A percentile compares a stretch with the other conserved stretches of the same genome.
Conservation (phyloP, 2,888 invertebrate genomes). For the Drosophila neoperkinsi region DNA sequence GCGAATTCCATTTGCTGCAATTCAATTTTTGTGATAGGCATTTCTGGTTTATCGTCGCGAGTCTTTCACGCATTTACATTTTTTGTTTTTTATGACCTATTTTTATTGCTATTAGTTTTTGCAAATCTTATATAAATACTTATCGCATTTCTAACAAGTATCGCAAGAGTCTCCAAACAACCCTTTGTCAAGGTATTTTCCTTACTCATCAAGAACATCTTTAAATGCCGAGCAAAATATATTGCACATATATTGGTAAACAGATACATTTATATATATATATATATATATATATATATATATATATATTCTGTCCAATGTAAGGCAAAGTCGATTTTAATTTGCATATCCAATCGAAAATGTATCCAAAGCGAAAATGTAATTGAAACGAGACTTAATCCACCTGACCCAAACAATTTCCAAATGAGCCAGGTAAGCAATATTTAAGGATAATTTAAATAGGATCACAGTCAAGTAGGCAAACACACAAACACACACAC, state of each 20-base stretch:
- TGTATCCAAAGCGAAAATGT: slow-evolving; percentile 26
- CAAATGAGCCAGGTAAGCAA: slow-evolving; percentile 62
- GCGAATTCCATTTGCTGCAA: slow-evolving; percentile 33
- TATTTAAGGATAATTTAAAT: slow-evolving; percentile 70
- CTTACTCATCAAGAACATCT: background rate
- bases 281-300: background rate
- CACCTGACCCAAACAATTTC: slow-evolving; percentile 30
- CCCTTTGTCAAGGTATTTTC: background rate
- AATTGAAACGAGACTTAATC: slow-evolving; percentile 54
- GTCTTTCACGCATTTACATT: background rate
- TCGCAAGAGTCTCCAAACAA: background rate
- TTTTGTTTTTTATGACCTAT: background rate
- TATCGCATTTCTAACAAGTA: background rate
- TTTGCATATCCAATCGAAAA: slow-evolving; percentile 28
- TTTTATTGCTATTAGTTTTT: background rate
- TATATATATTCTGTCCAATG: no score
- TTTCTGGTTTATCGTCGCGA: slow-evolving; percentile 1
- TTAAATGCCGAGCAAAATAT: background rate
- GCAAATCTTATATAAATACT: background rate
- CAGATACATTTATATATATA: background rate
- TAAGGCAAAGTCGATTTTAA: slow-evolving; percentile 25
- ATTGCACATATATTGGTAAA: background rate
- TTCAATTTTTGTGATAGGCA: background rate
- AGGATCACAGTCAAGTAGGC: slow-evolving; percentile 18
- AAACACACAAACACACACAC: background rate